phyloP scores from a whole-genome alignment of 2,888 invertebrate genomes.

The Bursaphelenchus okinawaensis region DNA sequence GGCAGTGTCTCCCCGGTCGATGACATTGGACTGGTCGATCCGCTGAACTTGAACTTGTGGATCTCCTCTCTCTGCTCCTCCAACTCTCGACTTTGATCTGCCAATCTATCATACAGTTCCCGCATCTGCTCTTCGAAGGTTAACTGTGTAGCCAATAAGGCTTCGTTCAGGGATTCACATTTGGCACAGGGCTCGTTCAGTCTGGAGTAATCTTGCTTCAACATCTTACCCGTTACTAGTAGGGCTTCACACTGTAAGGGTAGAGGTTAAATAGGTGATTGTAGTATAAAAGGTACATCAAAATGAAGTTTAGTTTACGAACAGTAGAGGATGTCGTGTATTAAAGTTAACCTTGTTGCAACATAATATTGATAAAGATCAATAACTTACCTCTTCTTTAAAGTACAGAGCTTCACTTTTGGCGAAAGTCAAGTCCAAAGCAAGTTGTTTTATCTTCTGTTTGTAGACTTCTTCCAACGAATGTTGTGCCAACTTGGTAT shows the following conservation, averaged over 20 bases:
- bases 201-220: neutral
- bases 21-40: neutral
- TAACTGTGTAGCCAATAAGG: constrained; percentile 66
- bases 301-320: too few species aligned
- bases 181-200: neutral
- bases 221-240: neutral
- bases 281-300: neutral
- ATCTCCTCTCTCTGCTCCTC: constrained; percentile 60
- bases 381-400: constrained; percentile 34
- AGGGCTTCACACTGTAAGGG: constrained; percentile 6
- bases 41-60: neutral
- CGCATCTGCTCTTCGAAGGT: constrained; percentile 71
- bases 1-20: neutral
- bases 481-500: neutral
- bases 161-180: constrained; percentile 63
- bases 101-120: constrained; percentile 74
- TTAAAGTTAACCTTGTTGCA: too few species aligned
- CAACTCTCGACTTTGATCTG: constrained; percentile 77
- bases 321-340: too few species aligned
- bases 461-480: constrained; percentile 1
- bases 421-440: constrained; percentile 17
- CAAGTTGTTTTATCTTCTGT: constrained; percentile 5
- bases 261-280: neutral
- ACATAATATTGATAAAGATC: too few species aligned
- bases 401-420: constrained; percentile 35